These are phyloP conservation scores for Falcaria lacertinaria DNA, from an alignment of 2,888 invertebrate genomes.

Conservation along the genomic window DNA sequence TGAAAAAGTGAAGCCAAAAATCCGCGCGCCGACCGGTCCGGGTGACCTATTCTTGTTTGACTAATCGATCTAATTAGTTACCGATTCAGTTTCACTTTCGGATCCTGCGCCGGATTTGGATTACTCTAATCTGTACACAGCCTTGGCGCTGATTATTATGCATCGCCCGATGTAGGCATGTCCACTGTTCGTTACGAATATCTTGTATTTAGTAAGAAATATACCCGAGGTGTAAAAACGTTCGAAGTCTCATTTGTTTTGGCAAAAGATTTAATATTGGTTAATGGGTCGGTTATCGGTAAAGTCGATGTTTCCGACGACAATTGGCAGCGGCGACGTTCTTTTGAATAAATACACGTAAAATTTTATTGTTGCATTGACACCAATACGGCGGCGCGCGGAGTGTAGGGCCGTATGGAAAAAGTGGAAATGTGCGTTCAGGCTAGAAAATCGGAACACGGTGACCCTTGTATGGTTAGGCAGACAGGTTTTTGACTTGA, in stretches of 20 bases:
- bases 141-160: slow-evolving; percentile 46
- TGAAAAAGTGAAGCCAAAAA: slow-evolving; percentile 55
- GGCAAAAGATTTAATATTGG: slow-evolving; percentile 56
- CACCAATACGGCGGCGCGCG: slow-evolving; percentile 57
- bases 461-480: slow-evolving; percentile 44
- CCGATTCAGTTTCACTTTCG: slow-evolving; percentile 62
- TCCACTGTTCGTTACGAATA: slow-evolving; percentile 11
- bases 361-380: slow-evolving; percentile 73
- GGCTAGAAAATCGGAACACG: slow-evolving; percentile 74
- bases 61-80: slow-evolving; percentile 60
- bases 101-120: slow-evolving; percentile 37
- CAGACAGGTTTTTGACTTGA: slow-evolving; percentile 63
- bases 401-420: slow-evolving; percentile 41
- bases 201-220: slow-evolving; percentile 5
- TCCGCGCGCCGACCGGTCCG: slow-evolving; percentile 44
- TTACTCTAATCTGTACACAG: slow-evolving; percentile 46
- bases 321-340: slow-evolving; percentile 30
- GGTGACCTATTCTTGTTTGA: slow-evolving; percentile 48
- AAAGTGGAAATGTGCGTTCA: slow-evolving; percentile 55
- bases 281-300: slow-evolving; percentile 68
- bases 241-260: slow-evolving; percentile 40
- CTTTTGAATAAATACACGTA: slow-evolving; percentile 61
- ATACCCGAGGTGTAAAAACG: slow-evolving; percentile 21
- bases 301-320: slow-evolving; percentile 36
- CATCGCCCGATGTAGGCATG: slow-evolving; percentile 26